A percentile compares a stretch with the other conserved stretches of the same genome.
Conservation (phyloP, 2,888 invertebrate genomes). For the Tortricodes alternella region DNA sequence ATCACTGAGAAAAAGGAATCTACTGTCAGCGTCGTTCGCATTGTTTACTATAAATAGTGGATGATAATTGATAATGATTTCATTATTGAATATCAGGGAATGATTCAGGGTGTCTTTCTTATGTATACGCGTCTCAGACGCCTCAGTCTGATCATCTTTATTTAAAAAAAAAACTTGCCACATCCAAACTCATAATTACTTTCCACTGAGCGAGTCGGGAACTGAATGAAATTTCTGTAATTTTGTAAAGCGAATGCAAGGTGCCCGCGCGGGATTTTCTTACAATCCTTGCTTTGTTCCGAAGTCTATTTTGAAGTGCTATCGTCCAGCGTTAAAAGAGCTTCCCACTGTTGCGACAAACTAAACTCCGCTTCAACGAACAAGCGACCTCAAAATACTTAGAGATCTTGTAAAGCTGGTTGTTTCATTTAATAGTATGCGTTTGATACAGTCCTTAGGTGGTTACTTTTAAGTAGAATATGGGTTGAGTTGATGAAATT, state of each 20-base stretch:
- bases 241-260: slow-evolving; percentile 81
- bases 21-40: too few species aligned
- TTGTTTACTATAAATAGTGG: too few species aligned
- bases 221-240: slow-evolving; percentile 81
- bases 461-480: slow-evolving; percentile 47
- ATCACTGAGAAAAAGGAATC: too few species aligned
- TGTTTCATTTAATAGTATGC: slow-evolving; percentile 46
- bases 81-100: too few species aligned
- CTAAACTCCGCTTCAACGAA: slow-evolving; percentile 12
- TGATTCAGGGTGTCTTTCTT: too few species aligned
- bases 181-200: slow-evolving; percentile 35
- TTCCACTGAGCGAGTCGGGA: slow-evolving; percentile 60
- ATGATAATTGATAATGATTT: too few species aligned
- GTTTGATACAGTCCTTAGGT: slow-evolving; percentile 44
- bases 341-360: slow-evolving; percentile 8
- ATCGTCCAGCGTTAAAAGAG: slow-evolving; percentile 42
- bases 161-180: slow-evolving; percentile 40
- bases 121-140: not conserved
- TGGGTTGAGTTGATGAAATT: slow-evolving; percentile 38
- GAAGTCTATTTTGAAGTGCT: slow-evolving; percentile 60
- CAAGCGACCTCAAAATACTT: slow-evolving; percentile 31
- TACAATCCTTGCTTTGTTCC: slow-evolving; percentile 78
- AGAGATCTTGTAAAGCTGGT: slow-evolving; percentile 55
- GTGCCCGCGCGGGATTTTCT: slow-evolving; percentile 76
- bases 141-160: not conserved